Evolutionary conservation across 1,140 invertebrate genomes (phyloP).

Genomic region (Mamestra configurata): DNA sequence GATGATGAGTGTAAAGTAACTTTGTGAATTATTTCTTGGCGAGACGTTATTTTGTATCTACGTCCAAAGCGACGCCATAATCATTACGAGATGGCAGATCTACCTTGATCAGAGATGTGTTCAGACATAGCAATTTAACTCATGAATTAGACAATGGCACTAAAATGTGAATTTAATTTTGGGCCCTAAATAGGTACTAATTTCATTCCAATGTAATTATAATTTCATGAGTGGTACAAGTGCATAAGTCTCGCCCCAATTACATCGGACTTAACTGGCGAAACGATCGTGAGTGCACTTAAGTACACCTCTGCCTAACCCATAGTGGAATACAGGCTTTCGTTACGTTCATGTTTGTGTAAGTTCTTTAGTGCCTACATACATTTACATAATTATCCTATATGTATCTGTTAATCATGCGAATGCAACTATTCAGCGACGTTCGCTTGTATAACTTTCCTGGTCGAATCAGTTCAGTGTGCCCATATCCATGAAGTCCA

Average conservation of each 20-base stretch:
- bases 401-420: neutral
- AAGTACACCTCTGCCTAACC: no score
- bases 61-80: neutral
- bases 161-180: slow-evolving; percentile 7
- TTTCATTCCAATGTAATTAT: no score
- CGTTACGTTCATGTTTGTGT: neutral
- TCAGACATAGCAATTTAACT: neutral
- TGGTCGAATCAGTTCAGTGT: slow-evolving; percentile 1
- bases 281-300: no score
- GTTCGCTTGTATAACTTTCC: neutral
- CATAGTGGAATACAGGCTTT: no score
- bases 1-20: no score
- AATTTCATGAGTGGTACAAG: no score
- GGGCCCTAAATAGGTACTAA: neutral
- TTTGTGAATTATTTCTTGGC: neutral
- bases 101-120: neutral
- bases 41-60: neutral
- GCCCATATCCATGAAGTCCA: neutral
- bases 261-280: no score
- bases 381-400: slow-evolving; percentile 16
- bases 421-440: neutral
- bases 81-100: neutral
- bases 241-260: no score
- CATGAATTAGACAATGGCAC: neutral
- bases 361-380: slow-evolving; percentile 6